Conservation (phyloP, 2,888 invertebrate genomes). For the Drosophila kuntzei region DNA sequence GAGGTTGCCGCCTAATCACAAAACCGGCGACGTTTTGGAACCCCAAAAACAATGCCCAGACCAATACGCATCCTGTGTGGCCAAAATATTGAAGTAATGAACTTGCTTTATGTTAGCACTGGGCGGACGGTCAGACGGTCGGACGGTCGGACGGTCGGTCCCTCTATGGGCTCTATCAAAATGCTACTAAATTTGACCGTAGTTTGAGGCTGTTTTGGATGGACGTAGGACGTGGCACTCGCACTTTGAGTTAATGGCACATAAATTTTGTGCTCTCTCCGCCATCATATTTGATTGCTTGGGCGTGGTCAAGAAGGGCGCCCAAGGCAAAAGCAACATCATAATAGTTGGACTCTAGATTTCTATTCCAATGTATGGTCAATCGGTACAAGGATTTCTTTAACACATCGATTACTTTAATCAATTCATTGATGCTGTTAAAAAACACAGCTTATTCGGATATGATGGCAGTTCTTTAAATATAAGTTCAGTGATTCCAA, state of each 20-base stretch:
- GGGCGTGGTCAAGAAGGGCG: slow-evolving; percentile 49
- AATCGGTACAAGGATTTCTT: neutral
- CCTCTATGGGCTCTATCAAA: slow-evolving; percentile 53
- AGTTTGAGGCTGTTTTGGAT: slow-evolving; percentile 31
- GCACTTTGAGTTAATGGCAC: slow-evolving; percentile 77
- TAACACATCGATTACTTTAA: neutral
- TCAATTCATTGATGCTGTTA: too few relatives aligned
- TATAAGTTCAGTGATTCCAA: too few relatives aligned
- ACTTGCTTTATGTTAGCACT: slow-evolving; percentile 54
- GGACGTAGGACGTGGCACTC: slow-evolving; percentile 19
- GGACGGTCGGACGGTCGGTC: neutral
- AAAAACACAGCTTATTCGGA: too few relatives aligned
- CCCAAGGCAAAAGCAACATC: slow-evolving; percentile 18
- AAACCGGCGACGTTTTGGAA: slow-evolving; percentile 48
- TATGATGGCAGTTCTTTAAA: too few relatives aligned
- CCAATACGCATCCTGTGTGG: slow-evolving; percentile 58
- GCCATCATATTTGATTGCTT: slow-evolving; percentile 78
- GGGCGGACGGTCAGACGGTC: neutral
- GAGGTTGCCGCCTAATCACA: slow-evolving; percentile 75
- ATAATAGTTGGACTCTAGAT: slow-evolving; percentile 21
- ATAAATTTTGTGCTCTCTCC: slow-evolving; percentile 63
- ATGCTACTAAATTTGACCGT: slow-evolving; percentile 53
- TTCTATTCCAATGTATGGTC: neutral
- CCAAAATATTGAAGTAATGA: slow-evolving; percentile 76
- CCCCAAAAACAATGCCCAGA: slow-evolving; percentile 46